Base-by-base conservation (phyloP, 2,113 vertebrate species). In the Nansenia antarctica region DNA sequence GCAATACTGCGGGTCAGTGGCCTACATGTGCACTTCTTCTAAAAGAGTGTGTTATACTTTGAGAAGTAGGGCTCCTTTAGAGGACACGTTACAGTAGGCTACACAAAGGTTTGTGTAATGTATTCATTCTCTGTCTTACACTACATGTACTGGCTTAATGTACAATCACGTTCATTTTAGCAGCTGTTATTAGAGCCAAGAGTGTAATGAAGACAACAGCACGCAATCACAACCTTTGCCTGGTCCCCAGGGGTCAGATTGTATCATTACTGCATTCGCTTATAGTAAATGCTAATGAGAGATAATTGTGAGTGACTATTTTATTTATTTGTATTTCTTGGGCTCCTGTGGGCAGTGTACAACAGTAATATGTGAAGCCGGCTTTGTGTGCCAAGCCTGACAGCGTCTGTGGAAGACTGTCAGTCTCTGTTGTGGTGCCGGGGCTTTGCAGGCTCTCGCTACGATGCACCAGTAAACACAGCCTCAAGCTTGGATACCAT, bases 221-320 rank as follows among this genome's bases (percentile, higher is more conserved):
- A 1, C 3, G 39, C 32, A 20, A 1, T 26, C 53, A 67, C 52
- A 32, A 8, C 26, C 0, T 31, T 42, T 12, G 65, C 14, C n/a
- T 31, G 2, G 47, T 34, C 1, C 59, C 67, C 62, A 3, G 68
- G 80, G 82, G 84, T 78, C 78, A 78, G 52, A 71, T 49, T 49
- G 70, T 73, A 83, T 85, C 76, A 78, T 32, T n/a, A 49, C 82
- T 80, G 79, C 68, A 63, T 86, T 83, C 77, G 77, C 65, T 61
- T n/a, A 1, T 45, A 68, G 67, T 54, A 14, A 1, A 47, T 0
- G 59, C 65, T 77, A 32, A 14, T 39, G 2, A 61, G 64, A 8
- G 15, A 29, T 80, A 74, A 77, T 80, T 70, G 49, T 73, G 72
- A 77, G 31, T 70, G 79, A 83, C 79, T 77, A 62, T 58, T 57